Evolutionary conservation across 2,888 invertebrate species (phyloP), one percentile per base, ranked within the genome.

Genomic region (Heteromurus nitidus): DNA sequence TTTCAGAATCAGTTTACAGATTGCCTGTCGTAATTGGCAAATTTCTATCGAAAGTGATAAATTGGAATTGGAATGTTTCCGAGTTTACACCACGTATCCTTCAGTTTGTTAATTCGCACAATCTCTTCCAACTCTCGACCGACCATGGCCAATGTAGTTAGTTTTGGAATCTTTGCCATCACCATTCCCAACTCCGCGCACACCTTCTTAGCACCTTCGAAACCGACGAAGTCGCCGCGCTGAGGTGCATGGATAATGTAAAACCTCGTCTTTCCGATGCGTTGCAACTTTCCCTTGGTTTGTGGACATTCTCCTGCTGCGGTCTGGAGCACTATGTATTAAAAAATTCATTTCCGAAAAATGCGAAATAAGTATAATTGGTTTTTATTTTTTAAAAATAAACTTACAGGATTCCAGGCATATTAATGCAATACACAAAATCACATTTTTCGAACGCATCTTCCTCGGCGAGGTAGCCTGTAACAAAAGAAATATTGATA

Each of bases 1-100:
- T 22, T 64, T 18, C 13, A 36, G 20, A 30, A 16, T 16, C 13
- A n/a, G 36, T 31, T 31, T 16, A 18, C 50, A 20, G 3, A 50
- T 50, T 50, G 9, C n/a, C n/a, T n/a, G n/a, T n/a, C n/a, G n/a
- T n/a, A n/a, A n/a, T n/a, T n/a, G n/a, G n/a, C n/a, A 50, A 36
- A 36, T 36, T 5, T 36, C 13, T 13, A 36, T 36, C 36, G 36
- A 36, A 36, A 5, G 36, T 36, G 36, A 36, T 9, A 36, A 13
- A 36, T 36, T 36, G 36, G 5, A 36, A 36, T 36, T 9, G n/a
- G n/a, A 11, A 47, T 24, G 24, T 55, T 24, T 55, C 3, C 5
- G 11, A 55, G 31, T 16, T 24, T 55, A 73, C 73, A 73, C 73
- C 73, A 73, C 28, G 73, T 64, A 44, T 73, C 73, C 47, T 22